Base-by-base conservation (phyloP, 2,888 invertebrate species). In the Sarcophaga rosellei region DNA sequence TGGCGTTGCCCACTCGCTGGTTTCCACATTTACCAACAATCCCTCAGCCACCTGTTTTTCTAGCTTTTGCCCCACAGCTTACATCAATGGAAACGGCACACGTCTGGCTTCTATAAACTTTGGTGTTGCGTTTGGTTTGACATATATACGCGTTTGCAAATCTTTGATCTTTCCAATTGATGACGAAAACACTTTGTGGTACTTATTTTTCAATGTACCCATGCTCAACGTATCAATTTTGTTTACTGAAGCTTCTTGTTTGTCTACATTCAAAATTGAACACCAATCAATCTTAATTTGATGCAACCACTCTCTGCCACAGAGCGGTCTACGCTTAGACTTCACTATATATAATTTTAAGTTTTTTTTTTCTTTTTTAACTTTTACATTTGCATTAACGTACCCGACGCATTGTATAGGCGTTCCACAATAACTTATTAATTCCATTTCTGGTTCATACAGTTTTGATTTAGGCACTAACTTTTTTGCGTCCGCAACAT, bases 1-100 rank as follows among this genome's bases (percentile, higher is more conserved):
- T 1, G 91, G 91, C 21, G 91, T 90, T 15, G 89, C 72, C 23
- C 23, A 23, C 23, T 23, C 3, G 35, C 72, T 72, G n/a, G 47
- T 47, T n/a, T 63, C 63, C 20, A 65, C 62, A 4, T 59, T 59
- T 12, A 59, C 59, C 12, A 72, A 35, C n/a, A 72, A 63, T 47
- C 62, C 62, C 23, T 74, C 74, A 1, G 21, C 53, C 12, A 74
- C 74, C 63, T 63, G 63, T 23, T 63, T 47, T 15, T 74, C 47
- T 17, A 74, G 63, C 25, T 63, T 23, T n/a, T 74, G 53, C 47
- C 65, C 62, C 8, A 63, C 74, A 5, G 63, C 63, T 47, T 63
- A 35, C 35, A 59, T 61, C 20, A 72, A 44, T 4, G 57, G 20
- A 44, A 59, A 72, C 8, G 72, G 57, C 44, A 72, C 72, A 11